Base-by-base conservation (phyloP, 2,797 vertebrate genomes). In the Clarias platycephalus region DNA sequence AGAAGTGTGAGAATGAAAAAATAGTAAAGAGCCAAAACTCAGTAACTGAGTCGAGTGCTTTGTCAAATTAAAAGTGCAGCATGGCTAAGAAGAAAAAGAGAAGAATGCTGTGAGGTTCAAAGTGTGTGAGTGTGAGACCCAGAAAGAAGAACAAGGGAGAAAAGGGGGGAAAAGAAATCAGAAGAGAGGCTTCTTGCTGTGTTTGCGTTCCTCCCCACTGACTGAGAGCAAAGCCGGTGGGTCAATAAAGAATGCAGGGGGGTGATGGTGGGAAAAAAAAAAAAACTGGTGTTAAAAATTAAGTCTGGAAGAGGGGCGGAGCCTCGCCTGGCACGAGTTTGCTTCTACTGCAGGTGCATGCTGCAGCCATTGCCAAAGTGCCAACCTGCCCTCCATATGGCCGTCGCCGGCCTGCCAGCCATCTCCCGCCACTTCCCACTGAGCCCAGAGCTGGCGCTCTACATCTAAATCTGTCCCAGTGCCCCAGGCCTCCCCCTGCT, bases 311-410 rank as follows among this genome's bases (percentile, higher is more conserved):
- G 15, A 83, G 81, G 78, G 87, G 85, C 57, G 84, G 72, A 53
- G 64, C 44, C 72, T 58, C 80, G 16, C 90, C 93, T 94, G 95
- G 95, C 95, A 90, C 83, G 80, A 85, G 90, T 92, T 91, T 88
- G 90, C 92, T 89, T 90, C 93, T 88, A 89, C 92, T 92, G 94
- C 96, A 96, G 95, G 95, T 96, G 96, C 90, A 91, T 88, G 10
- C 90, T 89, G 88, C 64, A 88, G 91, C 90, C 90, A 91, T 92
- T 94, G 95, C 94, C 94, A 95, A 95, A 94, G 90, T 91, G 91
- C 93, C 94, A 94, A 95, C 94, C 94, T 95, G 94, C 94, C 93
- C 90, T 92, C 95, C 95, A 95, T 95, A 96, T 95, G 95, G 93
- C 94, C 88, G 91, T 93, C 88, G 92, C 92, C 87, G 0, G 92